phyloP scores from a whole-genome alignment of 2,797 vertebrate species.

The Neosilurus mollespiculum region DNA sequence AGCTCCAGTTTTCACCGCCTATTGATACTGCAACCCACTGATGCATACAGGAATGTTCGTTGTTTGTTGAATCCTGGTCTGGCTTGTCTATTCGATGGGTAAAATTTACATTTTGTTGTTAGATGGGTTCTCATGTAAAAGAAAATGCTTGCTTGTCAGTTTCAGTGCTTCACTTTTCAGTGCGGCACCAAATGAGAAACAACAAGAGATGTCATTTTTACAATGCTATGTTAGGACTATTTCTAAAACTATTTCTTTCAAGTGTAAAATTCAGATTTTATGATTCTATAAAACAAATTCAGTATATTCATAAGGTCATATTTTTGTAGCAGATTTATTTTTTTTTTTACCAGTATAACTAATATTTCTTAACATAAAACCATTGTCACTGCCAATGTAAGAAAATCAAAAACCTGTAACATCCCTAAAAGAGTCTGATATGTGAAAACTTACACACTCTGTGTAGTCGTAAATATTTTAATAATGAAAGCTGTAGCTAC shows the following conservation, averaged over 20 bases:
- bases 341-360: background rate
- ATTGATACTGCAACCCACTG: constrained; percentile 7
- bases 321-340: background rate
- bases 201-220: background rate
- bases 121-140: background rate
- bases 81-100: background rate
- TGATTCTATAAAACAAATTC: background rate
- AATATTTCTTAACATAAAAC: background rate
- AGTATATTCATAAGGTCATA: background rate
- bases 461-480: background rate
- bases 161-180: background rate
- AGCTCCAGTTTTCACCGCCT: background rate
- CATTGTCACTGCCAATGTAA: background rate
- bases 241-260: background rate
- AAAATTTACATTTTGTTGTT: constrained; percentile 8
- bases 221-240: background rate
- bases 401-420: background rate
- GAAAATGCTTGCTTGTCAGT: constrained; percentile 23
- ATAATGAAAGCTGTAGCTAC: background rate
- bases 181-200: constrained; percentile 7
- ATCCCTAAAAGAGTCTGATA: background rate
- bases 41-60: constrained; percentile 17
- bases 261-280: background rate
- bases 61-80: constrained; percentile 5
- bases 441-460: background rate